Evolutionary conservation across 1,140 invertebrate genomes (phyloP).

Genomic region (Cecropterus lyciades): DNA sequence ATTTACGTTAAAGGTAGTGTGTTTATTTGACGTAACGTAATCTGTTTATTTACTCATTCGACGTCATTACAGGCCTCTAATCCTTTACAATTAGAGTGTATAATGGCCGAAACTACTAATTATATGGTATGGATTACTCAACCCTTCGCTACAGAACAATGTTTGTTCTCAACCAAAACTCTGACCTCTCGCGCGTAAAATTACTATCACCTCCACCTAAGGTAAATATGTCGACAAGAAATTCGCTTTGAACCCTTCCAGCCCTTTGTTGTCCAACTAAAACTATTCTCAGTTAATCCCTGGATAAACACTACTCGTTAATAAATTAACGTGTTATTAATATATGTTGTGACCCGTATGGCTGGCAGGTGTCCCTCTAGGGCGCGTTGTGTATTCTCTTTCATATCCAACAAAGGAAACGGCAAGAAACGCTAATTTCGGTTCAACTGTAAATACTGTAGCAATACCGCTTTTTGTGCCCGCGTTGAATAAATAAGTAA

Average conservation of each 20-base stretch:
- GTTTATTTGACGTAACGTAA: conserved; percentile 7
- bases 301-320: conserved; percentile 82
- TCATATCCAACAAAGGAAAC: conserved; percentile 71
- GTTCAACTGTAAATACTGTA: conserved; percentile 73
- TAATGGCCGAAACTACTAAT: conserved; percentile 34
- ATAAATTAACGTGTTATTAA: conserved; percentile 84
- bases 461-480: conserved; percentile 65
- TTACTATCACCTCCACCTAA: conserved; percentile 81
- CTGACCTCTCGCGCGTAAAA: conserved; percentile 77
- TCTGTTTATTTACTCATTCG: conserved; percentile 19
- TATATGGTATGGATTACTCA: conserved; percentile 36
- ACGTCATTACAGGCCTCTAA: conserved; percentile 14
- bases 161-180: conserved; percentile 73
- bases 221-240: conserved; percentile 84
- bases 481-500: conserved; percentile 64
- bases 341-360: conserved; percentile 78
- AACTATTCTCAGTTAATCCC: conserved; percentile 83
- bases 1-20: background rate
- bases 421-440: conserved; percentile 68
- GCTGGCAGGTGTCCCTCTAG: conserved; percentile 74
- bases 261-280: conserved; percentile 83
- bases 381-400: conserved; percentile 63
- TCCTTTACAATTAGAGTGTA: conserved; percentile 30
- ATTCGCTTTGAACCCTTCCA: conserved; percentile 82
- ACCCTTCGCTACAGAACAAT: conserved; percentile 52